Evolutionary conservation across 1,140 invertebrate species (phyloP), one percentile per base, ranked within the genome.

Genomic region (Tenebrio molitor): DNA sequence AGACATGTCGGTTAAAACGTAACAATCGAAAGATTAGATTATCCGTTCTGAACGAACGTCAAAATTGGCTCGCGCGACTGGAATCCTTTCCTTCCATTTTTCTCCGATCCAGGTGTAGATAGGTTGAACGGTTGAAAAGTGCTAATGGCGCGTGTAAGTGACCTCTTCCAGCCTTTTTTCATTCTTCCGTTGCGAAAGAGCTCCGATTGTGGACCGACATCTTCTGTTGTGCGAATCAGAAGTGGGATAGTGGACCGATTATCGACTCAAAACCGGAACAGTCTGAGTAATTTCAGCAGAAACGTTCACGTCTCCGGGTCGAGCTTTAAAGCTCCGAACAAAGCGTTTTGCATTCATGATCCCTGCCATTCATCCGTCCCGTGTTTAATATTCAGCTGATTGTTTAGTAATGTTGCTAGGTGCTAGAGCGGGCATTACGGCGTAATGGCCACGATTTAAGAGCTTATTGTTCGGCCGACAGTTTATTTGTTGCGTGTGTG

Each of bases 381-480:
- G 34, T 46, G 46, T 50, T 69, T 69, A 69, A 69, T 69, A 69
- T 69, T 53, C 46, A 23, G 21, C 46, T 46, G 44, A 69, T 69
- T 69, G 67, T 69, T 69, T 69, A 34, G 46, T 46, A 46, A 46
- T 53, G 67, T 69, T 50, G 19, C 67, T 36, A 69, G 67, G 67
- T 69, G 67, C 67, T 42, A 65, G n/a, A 58, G 44, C 41, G 25
- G 67, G 39, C 67, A 58, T 46, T 42, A 58, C 39, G 8, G 10
- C 33, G 42, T 69, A 69, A 69, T 69, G 46, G 46, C 25, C 19
- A 46, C 65, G 65, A 68, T 68, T 68, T 68, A 68, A 46, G 65
- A 34, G 42, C 65, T 68, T 46, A 68, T 68, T 68, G 65, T 68
- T 68, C 42, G 23, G 39, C 65, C 14, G 65, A 44, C 65, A 68